Base-by-base conservation (phyloP, 2,888 invertebrate species). In the Eurois occulta region DNA sequence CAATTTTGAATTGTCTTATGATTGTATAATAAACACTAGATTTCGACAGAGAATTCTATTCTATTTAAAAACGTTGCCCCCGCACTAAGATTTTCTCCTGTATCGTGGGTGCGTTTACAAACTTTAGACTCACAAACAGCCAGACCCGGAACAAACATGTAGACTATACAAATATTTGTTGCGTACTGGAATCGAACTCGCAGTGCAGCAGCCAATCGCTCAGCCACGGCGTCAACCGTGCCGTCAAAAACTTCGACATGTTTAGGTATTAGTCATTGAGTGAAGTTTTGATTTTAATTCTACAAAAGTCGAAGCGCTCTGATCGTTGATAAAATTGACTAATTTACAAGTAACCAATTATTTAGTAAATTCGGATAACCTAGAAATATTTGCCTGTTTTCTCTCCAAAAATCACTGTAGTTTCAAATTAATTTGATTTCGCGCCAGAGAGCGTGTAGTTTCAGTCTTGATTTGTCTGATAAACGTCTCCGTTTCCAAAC, bases 401-500 rank as follows among this genome's bases (percentile, higher is more conserved):
- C n/a, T n/a, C n/a, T n/a, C n/a, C n/a, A n/a, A 7, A 35, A 62
- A 21, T 35, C n/a, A n/a, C 5, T 58, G 2, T 58, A 58, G 16
- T 58, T 28, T 46, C 5, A 3, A 71, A 43, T 32, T 43, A 2
- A 21, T 43, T 70, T 8, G 13, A 43, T 43, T 35, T 69, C n/a
- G n/a, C 10, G 52, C 4, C 11, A 52, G 10, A 52, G 52, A 52
- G 52, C 24, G 18, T 18, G 24, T 13, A n/a, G 16, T 18, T 55
- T 41, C 7, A 41, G 41, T 10, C 41, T 10, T 41, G 1, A 41
- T 6, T 41, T 10, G 21, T 21, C 16, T 43, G 7, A 38, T 46
- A 5, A 35, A 35, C 11, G 10, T 65, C 65, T 41, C 65, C 0
- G 10, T 65, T 64, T 88, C 74, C 80, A 67, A 71, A 81, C n/a